phyloP scores from a whole-genome alignment of 2,888 invertebrate genomes.

The Spodoptera picta region DNA sequence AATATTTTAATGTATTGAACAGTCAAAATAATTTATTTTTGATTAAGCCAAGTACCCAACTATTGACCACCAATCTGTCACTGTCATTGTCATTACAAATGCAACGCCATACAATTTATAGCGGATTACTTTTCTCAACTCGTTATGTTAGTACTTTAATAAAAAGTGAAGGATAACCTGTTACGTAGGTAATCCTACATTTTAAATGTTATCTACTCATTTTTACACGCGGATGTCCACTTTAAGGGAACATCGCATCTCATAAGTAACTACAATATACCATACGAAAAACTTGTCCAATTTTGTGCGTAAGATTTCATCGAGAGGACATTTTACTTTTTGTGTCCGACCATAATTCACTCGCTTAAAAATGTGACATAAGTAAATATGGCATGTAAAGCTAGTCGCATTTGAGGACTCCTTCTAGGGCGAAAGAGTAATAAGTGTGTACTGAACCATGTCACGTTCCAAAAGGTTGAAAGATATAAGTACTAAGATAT shows the following conservation, averaged over 20 bases:
- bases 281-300: conserved; percentile 4
- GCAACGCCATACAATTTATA: background rate
- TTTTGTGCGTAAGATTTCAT: conserved; percentile 4
- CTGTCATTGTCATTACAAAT: background rate
- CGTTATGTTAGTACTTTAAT: background rate
- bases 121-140: conserved; percentile 1
- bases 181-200: background rate
- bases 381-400: too few species aligned
- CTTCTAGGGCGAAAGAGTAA: too few species aligned
- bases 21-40: too few species aligned
- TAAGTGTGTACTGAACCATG: too few species aligned
- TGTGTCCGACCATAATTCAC: background rate
- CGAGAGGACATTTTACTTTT: conserved; percentile 13
- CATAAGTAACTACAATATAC: background rate
- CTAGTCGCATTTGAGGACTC: too few species aligned
- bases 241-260: background rate
- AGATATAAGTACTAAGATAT: too few species aligned
- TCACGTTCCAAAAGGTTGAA: too few species aligned
- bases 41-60: too few species aligned
- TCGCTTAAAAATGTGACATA: too few species aligned
- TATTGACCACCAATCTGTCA: too few species aligned
- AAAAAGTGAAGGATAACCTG: conserved; percentile 10
- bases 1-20: too few species aligned
- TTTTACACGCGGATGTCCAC: conserved; percentile 3
- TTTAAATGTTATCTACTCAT: background rate